A percentile compares a stretch with the other conserved stretches of the same genome.
Conservation (phyloP, 2,888 invertebrate species). For the Beris morrisii region DNA sequence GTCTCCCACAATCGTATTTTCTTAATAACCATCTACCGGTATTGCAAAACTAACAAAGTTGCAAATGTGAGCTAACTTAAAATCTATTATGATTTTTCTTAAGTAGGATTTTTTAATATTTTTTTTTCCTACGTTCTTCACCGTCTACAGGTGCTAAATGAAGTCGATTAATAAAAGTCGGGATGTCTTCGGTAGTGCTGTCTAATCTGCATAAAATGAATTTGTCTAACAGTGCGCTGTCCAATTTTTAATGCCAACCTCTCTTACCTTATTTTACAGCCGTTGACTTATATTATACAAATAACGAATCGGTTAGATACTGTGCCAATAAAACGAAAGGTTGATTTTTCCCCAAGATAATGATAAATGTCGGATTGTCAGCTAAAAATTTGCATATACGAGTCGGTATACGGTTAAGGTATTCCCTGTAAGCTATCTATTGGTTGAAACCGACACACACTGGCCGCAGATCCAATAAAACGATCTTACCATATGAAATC, state of each 20-base stretch:
- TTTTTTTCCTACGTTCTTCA: too few relatives aligned
- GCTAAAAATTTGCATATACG: constrained; percentile 24
- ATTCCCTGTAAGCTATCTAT: constrained; percentile 7
- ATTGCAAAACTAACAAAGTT: too few relatives aligned
- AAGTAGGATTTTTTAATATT: too few relatives aligned
- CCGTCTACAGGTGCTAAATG: constrained; percentile 27
- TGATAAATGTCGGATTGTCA: constrained; percentile 22
- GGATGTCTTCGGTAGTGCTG: constrained; percentile 3
- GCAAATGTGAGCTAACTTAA: too few relatives aligned
- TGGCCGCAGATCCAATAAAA: constrained; percentile 30
- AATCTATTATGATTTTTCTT: too few relatives aligned
- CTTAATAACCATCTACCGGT: too few relatives aligned
- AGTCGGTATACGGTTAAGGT: background rate
- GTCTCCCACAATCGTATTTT: too few relatives aligned
- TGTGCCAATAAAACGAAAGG: constrained; percentile 9
- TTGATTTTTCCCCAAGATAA: constrained; percentile 24
- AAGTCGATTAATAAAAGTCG: constrained; percentile 26
- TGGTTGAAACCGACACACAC: background rate
- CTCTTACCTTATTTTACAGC: too few relatives aligned
- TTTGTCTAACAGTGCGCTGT: constrained; percentile 13
- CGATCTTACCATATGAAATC: constrained; percentile 33
- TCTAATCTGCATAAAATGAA: constrained; percentile 25
- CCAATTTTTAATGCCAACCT: too few relatives aligned
- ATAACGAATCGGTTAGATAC: constrained; percentile 2
- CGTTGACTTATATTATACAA: too few relatives aligned